Percentiles rank a stretch among this genome's conserved stretches.
Evolutionary conservation across 1,140 invertebrate genomes (phyloP).

Genomic region (Drosophila azteca): DNA sequence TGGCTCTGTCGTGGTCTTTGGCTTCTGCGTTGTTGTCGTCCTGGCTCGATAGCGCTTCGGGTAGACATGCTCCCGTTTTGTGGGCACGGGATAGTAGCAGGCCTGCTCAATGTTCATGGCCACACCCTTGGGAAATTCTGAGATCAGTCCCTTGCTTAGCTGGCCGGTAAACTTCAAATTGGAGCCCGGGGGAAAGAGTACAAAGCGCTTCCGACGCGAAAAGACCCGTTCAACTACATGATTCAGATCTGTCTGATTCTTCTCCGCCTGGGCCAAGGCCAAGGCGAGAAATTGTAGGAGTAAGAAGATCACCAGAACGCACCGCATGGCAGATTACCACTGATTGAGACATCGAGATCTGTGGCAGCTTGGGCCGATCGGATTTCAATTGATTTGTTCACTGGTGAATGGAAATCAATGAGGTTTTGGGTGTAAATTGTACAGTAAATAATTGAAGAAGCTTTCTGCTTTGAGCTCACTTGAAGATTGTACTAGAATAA

Average conservation of each 20-base stretch:
- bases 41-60: constrained; percentile 65
- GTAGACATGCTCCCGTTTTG: constrained; percentile 67
- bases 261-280: constrained; percentile 4
- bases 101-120: constrained; percentile 68
- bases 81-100: constrained; percentile 70
- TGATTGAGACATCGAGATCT: constrained; percentile 56
- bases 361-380: neutral
- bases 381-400: constrained; percentile 15
- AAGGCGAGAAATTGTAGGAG: constrained; percentile 12
- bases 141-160: constrained; percentile 61
- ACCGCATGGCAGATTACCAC: constrained; percentile 46
- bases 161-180: constrained; percentile 68
- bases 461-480: no score
- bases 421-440: constrained; percentile 19
- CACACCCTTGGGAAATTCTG: constrained; percentile 57
- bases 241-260: constrained; percentile 42
- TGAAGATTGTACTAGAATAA: no score
- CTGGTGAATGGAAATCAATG: neutral
- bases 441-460: constrained; percentile 14
- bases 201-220: constrained; percentile 69
- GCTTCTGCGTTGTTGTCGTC: constrained; percentile 61
- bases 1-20: constrained; percentile 51
- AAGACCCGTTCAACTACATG: constrained; percentile 70
- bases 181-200: constrained; percentile 66
- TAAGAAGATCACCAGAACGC: constrained; percentile 35